These are phyloP conservation scores for Echinarachnius parma DNA, from an alignment of 53 echinoderm and acorn worm genomes.

Conservation along the genomic window DNA sequence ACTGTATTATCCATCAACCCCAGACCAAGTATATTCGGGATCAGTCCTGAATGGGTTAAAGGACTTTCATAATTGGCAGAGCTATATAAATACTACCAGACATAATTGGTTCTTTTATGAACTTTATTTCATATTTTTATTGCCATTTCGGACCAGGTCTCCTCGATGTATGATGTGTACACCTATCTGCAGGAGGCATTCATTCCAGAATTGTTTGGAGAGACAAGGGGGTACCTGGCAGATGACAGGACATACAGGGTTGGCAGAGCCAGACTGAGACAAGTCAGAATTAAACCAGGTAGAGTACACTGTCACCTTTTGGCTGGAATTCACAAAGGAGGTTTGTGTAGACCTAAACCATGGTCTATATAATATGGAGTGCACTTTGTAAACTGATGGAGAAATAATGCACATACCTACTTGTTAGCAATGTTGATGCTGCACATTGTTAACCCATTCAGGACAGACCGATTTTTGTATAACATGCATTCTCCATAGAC, in stretches of 20 bases:
- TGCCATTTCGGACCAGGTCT: constrained; percentile 32
- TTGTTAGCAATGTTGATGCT: too few species aligned
- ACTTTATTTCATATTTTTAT: background rate
- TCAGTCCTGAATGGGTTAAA: too few species aligned
- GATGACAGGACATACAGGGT: constrained; percentile 51
- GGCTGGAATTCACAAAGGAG: background rate
- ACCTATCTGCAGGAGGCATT: constrained; percentile 62
- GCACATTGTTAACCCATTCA: too few species aligned
- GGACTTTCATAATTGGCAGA: background rate
- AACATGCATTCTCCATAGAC: too few species aligned
- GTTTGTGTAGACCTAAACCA: too few species aligned
- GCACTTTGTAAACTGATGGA: too few species aligned
- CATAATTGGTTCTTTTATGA: background rate
- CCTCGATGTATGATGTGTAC: constrained; percentile 58
- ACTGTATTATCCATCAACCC: too few species aligned
- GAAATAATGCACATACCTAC: too few species aligned
- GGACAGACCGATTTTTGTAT: too few species aligned
- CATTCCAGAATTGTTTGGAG: constrained; percentile 55
- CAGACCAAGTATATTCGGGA: too few species aligned
- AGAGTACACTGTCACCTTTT: too few species aligned
- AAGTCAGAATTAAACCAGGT: constrained; percentile 76
- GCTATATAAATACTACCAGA: background rate
- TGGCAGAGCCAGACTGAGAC: constrained; percentile 66
- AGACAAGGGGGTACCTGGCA: constrained; percentile 19
- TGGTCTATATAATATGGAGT: too few species aligned